Conservation (phyloP, 2,888 invertebrate species). For the Phytoseiulus persimilis region DNA sequence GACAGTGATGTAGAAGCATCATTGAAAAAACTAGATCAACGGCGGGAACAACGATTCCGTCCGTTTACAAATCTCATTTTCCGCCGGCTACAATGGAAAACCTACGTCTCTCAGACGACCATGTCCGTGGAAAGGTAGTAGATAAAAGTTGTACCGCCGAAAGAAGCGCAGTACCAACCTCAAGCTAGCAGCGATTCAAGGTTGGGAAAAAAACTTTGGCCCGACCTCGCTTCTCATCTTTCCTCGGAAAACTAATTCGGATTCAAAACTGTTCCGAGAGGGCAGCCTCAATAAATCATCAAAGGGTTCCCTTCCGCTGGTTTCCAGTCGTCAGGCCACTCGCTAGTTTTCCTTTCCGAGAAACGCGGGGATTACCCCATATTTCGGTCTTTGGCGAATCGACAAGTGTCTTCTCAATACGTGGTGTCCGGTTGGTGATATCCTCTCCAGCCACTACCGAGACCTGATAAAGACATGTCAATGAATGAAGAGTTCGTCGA, state of each 20-base stretch:
- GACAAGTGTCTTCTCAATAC: not conserved
- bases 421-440: not conserved
- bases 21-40: not conserved
- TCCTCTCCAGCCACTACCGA: not conserved
- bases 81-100: not conserved
- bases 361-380: not conserved
- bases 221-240: not conserved
- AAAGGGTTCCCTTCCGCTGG: not conserved
- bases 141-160: not conserved
- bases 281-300: not conserved
- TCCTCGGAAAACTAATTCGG: not conserved
- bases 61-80: not conserved
- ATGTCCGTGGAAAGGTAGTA: not conserved
- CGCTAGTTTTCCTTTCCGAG: not conserved
- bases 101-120: not conserved
- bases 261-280: not conserved
- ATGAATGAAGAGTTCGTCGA: not conserved
- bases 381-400: not conserved
- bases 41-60: not conserved
- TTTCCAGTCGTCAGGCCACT: not conserved
- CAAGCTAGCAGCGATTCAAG: not conserved
- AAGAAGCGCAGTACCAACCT: not conserved
- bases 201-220: not conserved
- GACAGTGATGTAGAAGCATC: not conserved
- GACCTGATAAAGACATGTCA: not conserved